phyloP scores from a whole-genome alignment of 2,797 vertebrate genomes.

The Lindbergichthys nudifrons region DNA sequence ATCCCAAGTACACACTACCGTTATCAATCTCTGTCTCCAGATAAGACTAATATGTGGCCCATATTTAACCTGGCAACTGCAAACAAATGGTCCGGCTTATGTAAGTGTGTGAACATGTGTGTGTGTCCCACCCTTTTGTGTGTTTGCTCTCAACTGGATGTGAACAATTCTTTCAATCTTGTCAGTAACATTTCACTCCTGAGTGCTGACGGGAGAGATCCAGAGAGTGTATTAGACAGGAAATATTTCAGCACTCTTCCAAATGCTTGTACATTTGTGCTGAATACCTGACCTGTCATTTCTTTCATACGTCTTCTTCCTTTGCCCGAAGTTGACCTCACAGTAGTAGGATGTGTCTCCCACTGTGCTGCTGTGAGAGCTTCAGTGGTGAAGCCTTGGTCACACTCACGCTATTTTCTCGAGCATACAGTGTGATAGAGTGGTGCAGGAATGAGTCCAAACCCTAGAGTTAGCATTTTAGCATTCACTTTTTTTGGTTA shows the following conservation, averaged over 20 bases:
- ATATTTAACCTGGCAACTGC: conserved; percentile 64
- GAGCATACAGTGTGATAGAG: background rate
- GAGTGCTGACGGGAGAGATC: conserved; percentile 47
- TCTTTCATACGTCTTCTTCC: background rate
- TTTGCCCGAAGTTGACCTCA: conserved; percentile 25
- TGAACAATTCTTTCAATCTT: conserved; percentile 60
- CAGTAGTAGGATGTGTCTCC: conserved; percentile 43
- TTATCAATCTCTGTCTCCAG: conserved; percentile 61
- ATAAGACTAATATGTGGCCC: conserved; percentile 51
- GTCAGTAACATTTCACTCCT: conserved; percentile 61
- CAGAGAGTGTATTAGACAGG: conserved; percentile 24
- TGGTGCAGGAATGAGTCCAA: too few species aligned
- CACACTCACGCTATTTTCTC: conserved; percentile 22
- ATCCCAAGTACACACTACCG: conserved; percentile 40
- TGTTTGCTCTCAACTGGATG: conserved; percentile 60
- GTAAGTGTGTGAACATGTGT: conserved; percentile 28
- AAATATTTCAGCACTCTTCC: background rate
- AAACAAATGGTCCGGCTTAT: conserved; percentile 72
- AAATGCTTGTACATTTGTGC: background rate
- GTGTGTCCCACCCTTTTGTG: conserved; percentile 5
- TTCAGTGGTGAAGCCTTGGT: conserved; percentile 12
- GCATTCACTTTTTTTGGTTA: too few species aligned
- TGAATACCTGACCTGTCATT: background rate
- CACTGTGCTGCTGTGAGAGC: conserved; percentile 31
- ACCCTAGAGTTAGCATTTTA: too few species aligned